phyloP scores from a whole-genome alignment of 2,888 invertebrate species.

The Caenorhabditis sp. region DNA sequence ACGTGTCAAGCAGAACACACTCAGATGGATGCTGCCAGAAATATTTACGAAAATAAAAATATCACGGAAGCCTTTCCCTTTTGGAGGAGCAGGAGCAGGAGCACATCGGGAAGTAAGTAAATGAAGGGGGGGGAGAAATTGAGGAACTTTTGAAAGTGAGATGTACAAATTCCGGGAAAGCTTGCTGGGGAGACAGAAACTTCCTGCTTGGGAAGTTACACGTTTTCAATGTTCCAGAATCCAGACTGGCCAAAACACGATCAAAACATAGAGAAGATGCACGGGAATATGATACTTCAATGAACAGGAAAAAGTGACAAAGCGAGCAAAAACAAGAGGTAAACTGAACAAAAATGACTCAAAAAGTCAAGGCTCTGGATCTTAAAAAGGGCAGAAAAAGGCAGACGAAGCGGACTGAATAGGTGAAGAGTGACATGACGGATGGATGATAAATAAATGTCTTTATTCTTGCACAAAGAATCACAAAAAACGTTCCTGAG shows the following conservation, averaged over 20 bases:
- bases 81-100: not conserved
- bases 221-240: not conserved
- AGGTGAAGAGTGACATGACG: not conserved
- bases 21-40: not conserved
- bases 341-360: too few relatives aligned
- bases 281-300: too few relatives aligned
- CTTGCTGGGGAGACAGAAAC: not conserved
- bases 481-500: not conserved
- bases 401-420: not conserved
- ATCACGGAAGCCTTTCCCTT: not conserved
- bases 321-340: not conserved
- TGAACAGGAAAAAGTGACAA: not conserved
- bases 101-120: too few relatives aligned
- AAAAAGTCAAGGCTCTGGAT: too few relatives aligned
- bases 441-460: not conserved
- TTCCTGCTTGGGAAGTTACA: not conserved
- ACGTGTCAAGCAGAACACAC: slow-evolving; percentile 2
- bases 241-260: too few relatives aligned
- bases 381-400: too few relatives aligned
- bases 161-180: not conserved
- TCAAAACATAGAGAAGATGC: too few relatives aligned
- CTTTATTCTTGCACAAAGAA: slow-evolving; percentile 3
- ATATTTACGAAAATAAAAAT: slow-evolving; percentile 9
- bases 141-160: slow-evolving; percentile 5
- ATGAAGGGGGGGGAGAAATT: not conserved